Base-by-base conservation (phyloP, 1,140 invertebrate genomes). In the Trissolcus basalis region DNA sequence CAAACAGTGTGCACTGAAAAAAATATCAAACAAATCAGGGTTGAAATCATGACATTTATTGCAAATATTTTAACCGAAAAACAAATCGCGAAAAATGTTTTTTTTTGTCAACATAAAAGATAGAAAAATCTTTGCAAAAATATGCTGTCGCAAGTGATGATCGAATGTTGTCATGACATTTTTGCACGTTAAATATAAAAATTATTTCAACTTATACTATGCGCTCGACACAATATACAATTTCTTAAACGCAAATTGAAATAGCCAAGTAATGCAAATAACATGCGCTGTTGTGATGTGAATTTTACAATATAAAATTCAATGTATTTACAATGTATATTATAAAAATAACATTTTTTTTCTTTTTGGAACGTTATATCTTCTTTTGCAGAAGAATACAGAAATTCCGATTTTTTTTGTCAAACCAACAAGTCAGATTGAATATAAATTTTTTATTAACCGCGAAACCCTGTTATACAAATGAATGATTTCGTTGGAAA, bases 21-120 rank as follows among this genome's bases (percentile, higher is more conserved):
- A 67, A 67, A 41, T 12, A 56, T 50, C 14, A 51, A 13, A 49
- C 32, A 8, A 44, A 55, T 70, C 68, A 71, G 59, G 59, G 68
- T 71, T 71, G 56, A 64, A 71, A 51, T 64, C 51, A 71, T 64
- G 15, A 51, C 32, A 71, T 71, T 71, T 71, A 71, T 64, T 71
- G 15, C 9, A 58, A 47, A 45, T 49, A 50, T 55, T 67, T 1
- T 35, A 43, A 48, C 33, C 11, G 39, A 43, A 43, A 56, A 67
- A 49, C 36, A 9, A 55, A n/a, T 44, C 10, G 39, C 14, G 16
- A 14, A 41, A 55, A 55, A 16, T 43, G 19, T 55, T 5, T 43
- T 15, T 27, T 19, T 32, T 43, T 44, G 15, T 44, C 10, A 41
- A 50, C 63, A 15, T 27, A 58, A 58, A 16, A 19, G 43, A 59